Percentiles rank a stretch among this genome's conserved stretches.
Conservation (phyloP, 2,113 vertebrate genomes). For the Xenopus laevis region DNA sequence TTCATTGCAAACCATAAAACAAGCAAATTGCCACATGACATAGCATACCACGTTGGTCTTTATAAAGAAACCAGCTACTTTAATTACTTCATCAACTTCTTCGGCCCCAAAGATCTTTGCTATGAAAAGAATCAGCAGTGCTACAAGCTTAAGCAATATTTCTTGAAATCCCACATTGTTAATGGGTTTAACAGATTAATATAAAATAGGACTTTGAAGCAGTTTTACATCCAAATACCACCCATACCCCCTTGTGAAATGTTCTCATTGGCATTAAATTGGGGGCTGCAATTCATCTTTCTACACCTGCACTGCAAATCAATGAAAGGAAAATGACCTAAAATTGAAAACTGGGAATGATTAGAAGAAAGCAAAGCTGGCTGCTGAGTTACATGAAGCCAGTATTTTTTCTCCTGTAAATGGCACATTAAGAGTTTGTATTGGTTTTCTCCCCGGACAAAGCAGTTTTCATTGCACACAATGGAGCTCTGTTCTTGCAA, state of each 20-base stretch:
- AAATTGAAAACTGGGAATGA: slow-evolving; percentile 44
- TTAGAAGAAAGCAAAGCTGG: slow-evolving; percentile 43
- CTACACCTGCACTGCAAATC: slow-evolving; percentile 31
- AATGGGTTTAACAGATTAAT: neutral
- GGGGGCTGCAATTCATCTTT: slow-evolving; percentile 40
- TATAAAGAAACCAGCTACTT: too few relatives aligned
- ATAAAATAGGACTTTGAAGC: neutral
- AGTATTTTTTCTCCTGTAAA: slow-evolving; percentile 54
- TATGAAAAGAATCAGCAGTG: neutral
- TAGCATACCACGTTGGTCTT: too few relatives aligned
- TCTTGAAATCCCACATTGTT: neutral
- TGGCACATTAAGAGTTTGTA: slow-evolving; percentile 69
- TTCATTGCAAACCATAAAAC: too few relatives aligned
- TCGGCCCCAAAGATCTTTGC: too few relatives aligned
- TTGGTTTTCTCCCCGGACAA: slow-evolving; percentile 72
- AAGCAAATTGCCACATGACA: too few relatives aligned
- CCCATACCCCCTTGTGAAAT: neutral
- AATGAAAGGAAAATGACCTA: slow-evolving; percentile 39
- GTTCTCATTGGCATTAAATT: slow-evolving; percentile 7
- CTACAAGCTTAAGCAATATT: neutral
- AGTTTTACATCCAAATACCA: neutral
- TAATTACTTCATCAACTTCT: too few relatives aligned
- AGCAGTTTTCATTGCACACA: slow-evolving; percentile 73
- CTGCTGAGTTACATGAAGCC: slow-evolving; percentile 43
- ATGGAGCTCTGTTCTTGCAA: slow-evolving; percentile 73